phyloP scores from a whole-genome alignment of 2,888 invertebrate genomes.

The Copidosoma aretas region DNA sequence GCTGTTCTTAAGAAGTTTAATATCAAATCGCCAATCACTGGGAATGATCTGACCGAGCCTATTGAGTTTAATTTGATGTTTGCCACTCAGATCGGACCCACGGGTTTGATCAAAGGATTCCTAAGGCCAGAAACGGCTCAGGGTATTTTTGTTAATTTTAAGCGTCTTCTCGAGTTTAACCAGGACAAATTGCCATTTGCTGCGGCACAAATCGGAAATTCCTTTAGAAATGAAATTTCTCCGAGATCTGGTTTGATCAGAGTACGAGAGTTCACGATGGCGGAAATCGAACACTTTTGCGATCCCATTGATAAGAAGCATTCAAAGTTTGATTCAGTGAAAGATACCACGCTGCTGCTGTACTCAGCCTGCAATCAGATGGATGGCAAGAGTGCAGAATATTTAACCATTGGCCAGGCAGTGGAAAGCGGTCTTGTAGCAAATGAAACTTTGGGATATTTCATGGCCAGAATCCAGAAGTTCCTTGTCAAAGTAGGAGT shows the following conservation, averaged over 20 bases:
- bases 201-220: constrained; percentile 97
- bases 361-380: constrained; percentile 98
- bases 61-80: constrained; percentile 99
- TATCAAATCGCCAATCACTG: constrained; percentile 95
- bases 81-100: constrained; percentile 95
- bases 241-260: constrained; percentile 94
- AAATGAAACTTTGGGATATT: constrained; percentile 97
- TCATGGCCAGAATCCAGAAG: constrained; percentile 92
- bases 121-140: constrained; percentile 99
- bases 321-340: constrained; percentile 84
- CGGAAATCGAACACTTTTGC: constrained; percentile 99
- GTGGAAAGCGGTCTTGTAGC: constrained; percentile 85
- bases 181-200: constrained; percentile 96
- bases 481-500: constrained; percentile 90
- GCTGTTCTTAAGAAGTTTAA: constrained; percentile 82
- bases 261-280: constrained; percentile 99
- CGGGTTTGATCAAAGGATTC: constrained; percentile 92
- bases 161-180: constrained; percentile 95
- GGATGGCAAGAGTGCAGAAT: constrained; percentile 89
- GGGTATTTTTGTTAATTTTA: constrained; percentile 99
- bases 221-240: constrained; percentile 99
- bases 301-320: constrained; percentile 88
- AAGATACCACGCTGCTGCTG: constrained; percentile 77
- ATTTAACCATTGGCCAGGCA: constrained; percentile 84
- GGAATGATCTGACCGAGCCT: constrained; percentile 93